A percentile compares a stretch with the other conserved stretches of the same genome.
Conservation (phyloP, 1,140 invertebrate species). For the Phocides pigmalion region DNA sequence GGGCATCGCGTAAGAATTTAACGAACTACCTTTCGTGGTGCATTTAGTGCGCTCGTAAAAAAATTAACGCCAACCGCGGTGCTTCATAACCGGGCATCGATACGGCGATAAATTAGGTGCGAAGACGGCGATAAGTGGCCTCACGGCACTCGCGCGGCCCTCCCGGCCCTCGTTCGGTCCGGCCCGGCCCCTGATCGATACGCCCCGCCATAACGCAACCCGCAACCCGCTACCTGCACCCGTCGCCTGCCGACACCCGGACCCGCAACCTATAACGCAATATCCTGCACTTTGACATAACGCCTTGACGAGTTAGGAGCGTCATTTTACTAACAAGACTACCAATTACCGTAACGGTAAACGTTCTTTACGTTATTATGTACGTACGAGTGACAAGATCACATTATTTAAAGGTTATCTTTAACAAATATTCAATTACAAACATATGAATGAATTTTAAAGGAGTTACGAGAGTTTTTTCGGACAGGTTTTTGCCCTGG, state of each 20-base stretch:
- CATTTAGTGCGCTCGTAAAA: conserved; percentile 38
- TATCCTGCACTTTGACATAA: conserved; percentile 14
- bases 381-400: no score
- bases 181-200: conserved; percentile 60
- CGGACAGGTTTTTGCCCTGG: no score
- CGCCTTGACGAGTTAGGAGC: conserved; percentile 7
- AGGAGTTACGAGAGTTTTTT: no score
- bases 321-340: conserved; percentile 10
- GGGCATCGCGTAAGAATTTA: conserved; percentile 10
- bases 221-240: conserved; percentile 4
- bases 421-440: no score
- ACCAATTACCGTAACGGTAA: conserved; percentile 7
- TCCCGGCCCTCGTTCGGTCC: conserved; percentile 29
- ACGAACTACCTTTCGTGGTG: conserved; percentile 2
- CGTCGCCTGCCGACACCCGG: background rate
- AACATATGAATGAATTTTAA: no score
- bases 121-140: conserved; percentile 75
- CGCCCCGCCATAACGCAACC: conserved; percentile 41
- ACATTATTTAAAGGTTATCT: background rate
- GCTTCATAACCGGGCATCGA: conserved; percentile 27
- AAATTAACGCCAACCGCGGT: conserved; percentile 35
- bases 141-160: conserved; percentile 44
- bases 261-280: conserved; percentile 22
- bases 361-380: background rate
- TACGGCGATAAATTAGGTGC: conserved; percentile 72